These are phyloP conservation scores for Labeo catla DNA, from an alignment of 2,113 vertebrate species.

Conservation along the genomic window DNA sequence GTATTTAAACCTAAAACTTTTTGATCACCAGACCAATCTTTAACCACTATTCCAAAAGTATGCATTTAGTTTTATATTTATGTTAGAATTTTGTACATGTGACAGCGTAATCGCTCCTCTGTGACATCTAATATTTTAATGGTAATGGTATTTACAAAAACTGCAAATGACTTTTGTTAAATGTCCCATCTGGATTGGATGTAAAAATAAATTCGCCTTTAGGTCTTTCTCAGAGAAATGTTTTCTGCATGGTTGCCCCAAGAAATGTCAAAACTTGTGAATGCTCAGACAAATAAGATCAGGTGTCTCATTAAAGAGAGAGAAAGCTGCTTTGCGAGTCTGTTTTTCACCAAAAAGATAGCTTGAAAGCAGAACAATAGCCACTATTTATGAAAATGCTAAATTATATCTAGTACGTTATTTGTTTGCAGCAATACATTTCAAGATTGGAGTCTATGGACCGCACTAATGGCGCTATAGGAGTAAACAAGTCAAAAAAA, in stretches of 20 bases:
- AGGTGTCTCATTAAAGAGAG: slow-evolving; percentile 9
- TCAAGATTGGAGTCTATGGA: not conserved
- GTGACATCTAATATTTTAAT: not conserved
- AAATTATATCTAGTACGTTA: not conserved
- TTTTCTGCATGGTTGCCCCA: slow-evolving; percentile 16
- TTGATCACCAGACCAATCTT: too few relatives aligned
- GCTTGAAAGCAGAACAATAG: not conserved
- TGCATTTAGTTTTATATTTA: not conserved
- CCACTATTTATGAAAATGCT: not conserved
- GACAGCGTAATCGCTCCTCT: not conserved
- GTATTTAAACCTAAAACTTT: too few relatives aligned
- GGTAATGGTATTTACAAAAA: slow-evolving; percentile 7
- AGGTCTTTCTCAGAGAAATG: slow-evolving; percentile 31
- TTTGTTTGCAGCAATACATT: not conserved
- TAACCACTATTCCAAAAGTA: not conserved
- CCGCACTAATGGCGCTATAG: not conserved
- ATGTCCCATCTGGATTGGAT: not conserved
- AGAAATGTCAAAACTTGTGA: slow-evolving; percentile 37
- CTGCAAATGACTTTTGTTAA: slow-evolving; percentile 10
- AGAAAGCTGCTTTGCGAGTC: not conserved
- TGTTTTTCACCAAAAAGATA: not conserved
- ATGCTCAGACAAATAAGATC: not conserved
- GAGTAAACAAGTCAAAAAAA: not conserved
- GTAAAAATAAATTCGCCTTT: not conserved
- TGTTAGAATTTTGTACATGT: not conserved